phyloP scores from a whole-genome alignment of 2,888 invertebrate species.

The Apotomis capreana region DNA sequence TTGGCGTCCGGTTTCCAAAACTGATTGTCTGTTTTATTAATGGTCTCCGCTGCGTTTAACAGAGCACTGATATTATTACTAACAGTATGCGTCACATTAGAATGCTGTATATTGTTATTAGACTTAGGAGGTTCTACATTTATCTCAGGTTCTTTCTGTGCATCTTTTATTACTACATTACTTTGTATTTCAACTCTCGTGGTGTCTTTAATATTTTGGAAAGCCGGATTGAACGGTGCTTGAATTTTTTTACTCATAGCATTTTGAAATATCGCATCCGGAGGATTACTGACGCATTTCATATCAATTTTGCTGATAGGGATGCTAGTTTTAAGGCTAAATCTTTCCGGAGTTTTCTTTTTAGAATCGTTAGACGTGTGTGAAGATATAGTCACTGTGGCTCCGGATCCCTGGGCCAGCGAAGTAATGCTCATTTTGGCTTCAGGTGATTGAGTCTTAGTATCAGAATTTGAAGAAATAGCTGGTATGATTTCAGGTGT shows the following conservation, averaged over 20 bases:
- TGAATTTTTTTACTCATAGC: slow-evolving; percentile 49
- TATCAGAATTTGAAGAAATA: slow-evolving; percentile 52
- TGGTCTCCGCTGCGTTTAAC: slow-evolving; percentile 70
- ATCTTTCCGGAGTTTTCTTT: slow-evolving; percentile 69
- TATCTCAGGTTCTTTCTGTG: slow-evolving; percentile 59
- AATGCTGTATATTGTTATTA: slow-evolving; percentile 20
- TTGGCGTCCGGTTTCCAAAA: slow-evolving; percentile 65
- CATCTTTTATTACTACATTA: slow-evolving; percentile 72
- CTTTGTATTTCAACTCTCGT: slow-evolving; percentile 74
- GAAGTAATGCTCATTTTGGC: slow-evolving; percentile 69
- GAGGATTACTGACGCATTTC: slow-evolving; percentile 67
- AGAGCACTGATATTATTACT: slow-evolving; percentile 66
- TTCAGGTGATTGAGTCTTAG: slow-evolving; percentile 52
- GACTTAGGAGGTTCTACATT: slow-evolving; percentile 43
- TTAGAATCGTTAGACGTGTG: slow-evolving; percentile 58
- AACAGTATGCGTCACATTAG: slow-evolving; percentile 40
- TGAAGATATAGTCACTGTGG: slow-evolving; percentile 60
- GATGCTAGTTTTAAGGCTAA: slow-evolving; percentile 78
- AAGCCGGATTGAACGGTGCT: slow-evolving; percentile 55
- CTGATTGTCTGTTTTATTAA: slow-evolving; percentile 65
- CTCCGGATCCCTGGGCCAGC: slow-evolving; percentile 65
- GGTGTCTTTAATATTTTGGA: slow-evolving; percentile 53
- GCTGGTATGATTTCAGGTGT: slow-evolving; percentile 67
- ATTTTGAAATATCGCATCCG: slow-evolving; percentile 57
- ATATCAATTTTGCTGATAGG: slow-evolving; percentile 79